Evolutionary conservation across 2,113 vertebrate genomes (phyloP).

Genomic region (Oophaga pumilio): DNA sequence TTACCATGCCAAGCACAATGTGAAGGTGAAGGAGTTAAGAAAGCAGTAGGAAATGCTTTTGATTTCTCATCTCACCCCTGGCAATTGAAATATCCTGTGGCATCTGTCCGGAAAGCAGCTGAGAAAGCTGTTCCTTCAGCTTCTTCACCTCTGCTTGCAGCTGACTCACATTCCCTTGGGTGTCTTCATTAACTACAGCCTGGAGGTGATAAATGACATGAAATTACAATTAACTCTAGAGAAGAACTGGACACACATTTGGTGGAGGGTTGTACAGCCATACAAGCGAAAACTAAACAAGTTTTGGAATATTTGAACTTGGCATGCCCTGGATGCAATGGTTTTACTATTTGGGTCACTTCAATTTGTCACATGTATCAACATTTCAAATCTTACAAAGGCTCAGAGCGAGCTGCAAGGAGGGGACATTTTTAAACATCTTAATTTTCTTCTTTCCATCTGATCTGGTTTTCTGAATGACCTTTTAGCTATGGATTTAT

Average conservation of each 20-base stretch:
- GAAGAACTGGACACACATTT: slow-evolving; percentile 2
- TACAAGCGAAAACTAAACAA: background rate
- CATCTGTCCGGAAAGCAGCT: slow-evolving; percentile 66
- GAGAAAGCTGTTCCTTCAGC: slow-evolving; percentile 86
- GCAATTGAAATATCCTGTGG: slow-evolving; percentile 47
- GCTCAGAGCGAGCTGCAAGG: background rate
- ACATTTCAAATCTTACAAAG: background rate
- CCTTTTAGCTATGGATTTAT: background rate
- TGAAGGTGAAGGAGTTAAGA: slow-evolving; percentile 49
- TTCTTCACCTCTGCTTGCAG: slow-evolving; percentile 92
- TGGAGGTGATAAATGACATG: slow-evolving; percentile 61
- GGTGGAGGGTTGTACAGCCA: background rate
- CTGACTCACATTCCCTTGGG: slow-evolving; percentile 90
- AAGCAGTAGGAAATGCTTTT: slow-evolving; percentile 26
- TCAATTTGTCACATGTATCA: background rate
- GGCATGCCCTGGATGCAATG: background rate
- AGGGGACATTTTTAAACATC: background rate
- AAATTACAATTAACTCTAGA: slow-evolving; percentile 36
- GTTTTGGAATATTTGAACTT: background rate
- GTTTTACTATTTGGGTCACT: background rate
- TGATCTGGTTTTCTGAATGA: background rate
- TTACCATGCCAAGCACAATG: slow-evolving; percentile 48
- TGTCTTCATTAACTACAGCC: slow-evolving; percentile 95
- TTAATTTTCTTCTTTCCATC: background rate
- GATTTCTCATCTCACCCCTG: slow-evolving; percentile 65